A percentile compares a stretch with the other conserved stretches of the same genome.
phyloP scores from a whole-genome alignment of 2,888 invertebrate genomes.

The Fragum sueziense region DNA sequence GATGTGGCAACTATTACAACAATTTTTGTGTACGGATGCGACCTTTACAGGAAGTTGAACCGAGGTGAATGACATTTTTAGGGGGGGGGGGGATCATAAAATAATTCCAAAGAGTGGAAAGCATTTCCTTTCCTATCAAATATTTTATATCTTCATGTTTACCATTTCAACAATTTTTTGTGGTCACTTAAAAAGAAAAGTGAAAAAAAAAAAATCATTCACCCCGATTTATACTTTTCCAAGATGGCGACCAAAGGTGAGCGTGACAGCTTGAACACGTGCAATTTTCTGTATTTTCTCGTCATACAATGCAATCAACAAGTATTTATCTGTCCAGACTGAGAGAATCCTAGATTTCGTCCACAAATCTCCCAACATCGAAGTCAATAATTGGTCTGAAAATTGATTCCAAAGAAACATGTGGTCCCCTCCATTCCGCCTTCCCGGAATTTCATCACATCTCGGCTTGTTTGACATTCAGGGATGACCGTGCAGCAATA shows the following conservation, averaged over 20 bases:
- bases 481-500: too few species aligned
- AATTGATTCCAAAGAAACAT: slow-evolving; percentile 4
- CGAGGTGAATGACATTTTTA: not conserved
- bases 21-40: slow-evolving; percentile 76
- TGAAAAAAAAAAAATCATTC: not conserved
- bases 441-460: not conserved
- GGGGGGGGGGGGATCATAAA: not conserved
- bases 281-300: slow-evolving; percentile 4
- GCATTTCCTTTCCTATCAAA: too few species aligned
- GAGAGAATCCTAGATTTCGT: not conserved
- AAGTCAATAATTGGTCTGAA: not conserved
- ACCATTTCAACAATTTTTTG: too few species aligned
- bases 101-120: too few species aligned
- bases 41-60: slow-evolving; percentile 58
- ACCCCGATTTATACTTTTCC: slow-evolving; percentile 33
- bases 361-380: not conserved
- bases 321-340: not conserved
- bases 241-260: slow-evolving; percentile 75
- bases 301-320: too few species aligned
- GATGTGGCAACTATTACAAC: slow-evolving; percentile 26
- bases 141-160: too few species aligned
- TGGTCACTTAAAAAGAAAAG: too few species aligned
- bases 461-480: too few species aligned
- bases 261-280: slow-evolving; percentile 64
- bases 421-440: slow-evolving; percentile 11